Evolutionary conservation across 1,140 invertebrate species (phyloP).

Genomic region (Ceratosolen fusciceps): DNA sequence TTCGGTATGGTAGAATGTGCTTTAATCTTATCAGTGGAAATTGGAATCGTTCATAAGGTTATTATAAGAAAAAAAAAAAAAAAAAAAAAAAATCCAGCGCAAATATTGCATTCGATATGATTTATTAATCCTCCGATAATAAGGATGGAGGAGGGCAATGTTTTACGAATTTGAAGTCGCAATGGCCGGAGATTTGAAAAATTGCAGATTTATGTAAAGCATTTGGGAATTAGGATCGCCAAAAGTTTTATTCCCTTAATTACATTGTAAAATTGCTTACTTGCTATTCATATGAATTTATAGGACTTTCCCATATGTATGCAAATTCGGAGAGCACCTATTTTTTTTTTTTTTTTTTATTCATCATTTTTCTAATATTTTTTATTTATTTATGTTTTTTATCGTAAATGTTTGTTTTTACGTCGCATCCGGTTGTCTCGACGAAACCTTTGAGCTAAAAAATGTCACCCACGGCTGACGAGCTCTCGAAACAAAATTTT

Average conservation of each 20-base stretch:
- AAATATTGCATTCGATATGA: neutral
- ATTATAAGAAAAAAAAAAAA: no score
- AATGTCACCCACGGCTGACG: no score
- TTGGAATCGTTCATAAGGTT: no score
- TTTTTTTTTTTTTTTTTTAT: constrained; percentile 1
- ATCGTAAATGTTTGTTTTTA: no score
- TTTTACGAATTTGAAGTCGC: neutral
- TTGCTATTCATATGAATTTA: constrained; percentile 23
- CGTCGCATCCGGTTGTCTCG: no score
- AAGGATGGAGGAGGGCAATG: neutral
- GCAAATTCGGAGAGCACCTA: constrained; percentile 6
- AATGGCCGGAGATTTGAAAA: neutral
- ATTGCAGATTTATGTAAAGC: constrained; percentile 27
- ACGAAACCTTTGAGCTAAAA: no score
- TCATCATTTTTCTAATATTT: neutral
- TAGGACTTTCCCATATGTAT: constrained; percentile 17
- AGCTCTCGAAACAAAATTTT: no score
- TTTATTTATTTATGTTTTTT: no score
- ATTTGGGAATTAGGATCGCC: neutral
- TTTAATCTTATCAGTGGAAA: neutral
- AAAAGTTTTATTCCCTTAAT: constrained; percentile 28
- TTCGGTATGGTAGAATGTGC: neutral
- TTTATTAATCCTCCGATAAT: neutral
- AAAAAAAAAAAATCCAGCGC: neutral
- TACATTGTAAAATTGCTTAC: constrained; percentile 13